Conservation (phyloP, 35 echinoderm and acorn worm genomes). For the Anneissia japonica region DNA sequence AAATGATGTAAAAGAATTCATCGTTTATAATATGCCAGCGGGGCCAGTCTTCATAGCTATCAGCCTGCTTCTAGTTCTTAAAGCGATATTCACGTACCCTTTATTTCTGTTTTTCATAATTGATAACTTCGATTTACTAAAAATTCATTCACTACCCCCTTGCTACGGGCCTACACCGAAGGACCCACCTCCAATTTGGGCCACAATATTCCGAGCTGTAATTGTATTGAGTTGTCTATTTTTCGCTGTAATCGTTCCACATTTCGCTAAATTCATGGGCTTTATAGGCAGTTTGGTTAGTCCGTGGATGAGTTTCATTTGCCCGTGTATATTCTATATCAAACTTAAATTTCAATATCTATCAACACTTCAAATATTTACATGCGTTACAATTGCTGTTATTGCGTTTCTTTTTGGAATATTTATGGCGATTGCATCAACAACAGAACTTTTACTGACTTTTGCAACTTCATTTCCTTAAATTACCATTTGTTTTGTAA, state of each 20-base stretch:
- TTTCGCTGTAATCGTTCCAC: constrained; percentile 3
- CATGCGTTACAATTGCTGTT: background rate
- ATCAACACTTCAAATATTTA: background rate
- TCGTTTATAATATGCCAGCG: background rate
- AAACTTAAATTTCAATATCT: background rate
- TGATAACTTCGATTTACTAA: constrained; percentile 11
- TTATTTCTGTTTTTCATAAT: constrained; percentile 11
- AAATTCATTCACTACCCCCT: background rate
- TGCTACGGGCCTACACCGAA: constrained; percentile 6
- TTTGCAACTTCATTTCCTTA: background rate
- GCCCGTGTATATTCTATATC: constrained; percentile 3
- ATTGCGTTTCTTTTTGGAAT: background rate
- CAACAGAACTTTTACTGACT: background rate
- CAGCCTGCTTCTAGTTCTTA: constrained; percentile 1
- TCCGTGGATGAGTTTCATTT: constrained; percentile 23
- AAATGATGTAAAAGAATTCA: constrained; percentile 4
- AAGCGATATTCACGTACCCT: constrained; percentile 8
- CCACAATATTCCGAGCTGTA: background rate
- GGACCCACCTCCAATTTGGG: constrained; percentile 2
- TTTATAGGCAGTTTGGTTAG: constrained; percentile 18
- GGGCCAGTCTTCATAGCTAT: background rate
- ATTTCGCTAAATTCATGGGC: constrained; percentile 18
- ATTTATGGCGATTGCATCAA: background rate
- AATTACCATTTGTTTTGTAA: too few relatives aligned
- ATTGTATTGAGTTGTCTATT: constrained; percentile 2